Conservation (phyloP, 2,888 invertebrate species). For the Philhelius pedissequus region DNA sequence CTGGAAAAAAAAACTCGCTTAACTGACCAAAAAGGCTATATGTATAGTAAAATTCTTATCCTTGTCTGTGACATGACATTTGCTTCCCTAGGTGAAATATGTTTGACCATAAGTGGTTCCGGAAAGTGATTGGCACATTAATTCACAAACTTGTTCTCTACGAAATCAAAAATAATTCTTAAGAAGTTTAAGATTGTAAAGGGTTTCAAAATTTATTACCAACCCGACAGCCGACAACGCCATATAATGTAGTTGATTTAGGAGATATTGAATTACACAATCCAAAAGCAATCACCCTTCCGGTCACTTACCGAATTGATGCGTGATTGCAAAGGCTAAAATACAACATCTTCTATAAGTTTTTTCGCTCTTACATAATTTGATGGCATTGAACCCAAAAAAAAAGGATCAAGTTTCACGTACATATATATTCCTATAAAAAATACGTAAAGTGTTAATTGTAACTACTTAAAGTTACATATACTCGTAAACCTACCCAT, state of each 20-base stretch:
- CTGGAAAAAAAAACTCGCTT: conserved; percentile 9
- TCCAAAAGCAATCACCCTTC: conserved; percentile 36
- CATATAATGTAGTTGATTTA: conserved; percentile 34
- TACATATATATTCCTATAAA: neutral
- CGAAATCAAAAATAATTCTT: neutral
- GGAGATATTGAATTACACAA: conserved; percentile 43
- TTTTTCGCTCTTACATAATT: neutral
- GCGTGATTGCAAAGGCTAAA: conserved; percentile 15
- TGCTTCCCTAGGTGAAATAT: conserved; percentile 38
- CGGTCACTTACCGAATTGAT: conserved; percentile 53
- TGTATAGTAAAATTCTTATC: neutral
- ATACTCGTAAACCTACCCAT: neutral
- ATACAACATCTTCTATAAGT: neutral
- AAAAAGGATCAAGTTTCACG: conserved; percentile 58
- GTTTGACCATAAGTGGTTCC: conserved; percentile 60
- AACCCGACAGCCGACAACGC: conserved; percentile 42
- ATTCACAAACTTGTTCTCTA: conserved; percentile 46
- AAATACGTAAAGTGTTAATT: conserved; percentile 61
- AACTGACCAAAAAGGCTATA: conserved; percentile 47
- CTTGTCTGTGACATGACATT: conserved; percentile 49
- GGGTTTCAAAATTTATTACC: conserved; percentile 40
- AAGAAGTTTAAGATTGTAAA: neutral
- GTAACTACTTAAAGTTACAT: conserved; percentile 46
- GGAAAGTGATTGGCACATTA: conserved; percentile 55
- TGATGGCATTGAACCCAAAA: conserved; percentile 16